phyloP scores from a whole-genome alignment of 1,140 invertebrate genomes.

The Latrodectus geometricus region DNA sequence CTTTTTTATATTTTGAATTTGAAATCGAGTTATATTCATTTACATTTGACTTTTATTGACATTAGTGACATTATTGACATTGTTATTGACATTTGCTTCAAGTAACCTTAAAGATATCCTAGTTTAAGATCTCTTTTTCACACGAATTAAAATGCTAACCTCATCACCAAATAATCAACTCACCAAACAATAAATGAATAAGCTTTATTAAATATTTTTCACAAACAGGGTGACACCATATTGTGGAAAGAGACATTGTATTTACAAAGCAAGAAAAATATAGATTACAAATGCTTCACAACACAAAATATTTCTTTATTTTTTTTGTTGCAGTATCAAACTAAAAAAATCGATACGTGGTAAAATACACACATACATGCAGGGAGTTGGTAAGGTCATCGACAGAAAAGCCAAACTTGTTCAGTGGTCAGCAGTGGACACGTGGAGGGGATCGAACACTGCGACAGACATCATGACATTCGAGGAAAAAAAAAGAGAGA shows the following conservation, averaged over 20 bases:
- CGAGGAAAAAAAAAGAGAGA: neutral
- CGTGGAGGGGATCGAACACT: neutral
- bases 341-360: neutral
- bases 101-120: too few species aligned
- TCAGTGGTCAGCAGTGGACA: neutral
- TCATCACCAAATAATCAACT: too few species aligned
- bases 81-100: too few species aligned
- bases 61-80: too few species aligned
- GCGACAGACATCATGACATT: neutral
- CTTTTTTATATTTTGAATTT: too few species aligned
- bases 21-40: too few species aligned
- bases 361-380: neutral
- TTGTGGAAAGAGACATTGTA: neutral
- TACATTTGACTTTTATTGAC: too few species aligned
- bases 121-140: too few species aligned
- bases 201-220: neutral
- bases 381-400: neutral
- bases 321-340: neutral
- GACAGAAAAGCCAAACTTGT: neutral
- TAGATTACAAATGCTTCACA: neutral
- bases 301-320: neutral
- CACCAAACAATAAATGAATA: neutral
- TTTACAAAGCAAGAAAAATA: neutral
- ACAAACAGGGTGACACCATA: neutral
- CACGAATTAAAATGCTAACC: too few species aligned